Base-by-base conservation (phyloP, 2,888 invertebrate genomes). In the Hemistola chrysoprasaria region DNA sequence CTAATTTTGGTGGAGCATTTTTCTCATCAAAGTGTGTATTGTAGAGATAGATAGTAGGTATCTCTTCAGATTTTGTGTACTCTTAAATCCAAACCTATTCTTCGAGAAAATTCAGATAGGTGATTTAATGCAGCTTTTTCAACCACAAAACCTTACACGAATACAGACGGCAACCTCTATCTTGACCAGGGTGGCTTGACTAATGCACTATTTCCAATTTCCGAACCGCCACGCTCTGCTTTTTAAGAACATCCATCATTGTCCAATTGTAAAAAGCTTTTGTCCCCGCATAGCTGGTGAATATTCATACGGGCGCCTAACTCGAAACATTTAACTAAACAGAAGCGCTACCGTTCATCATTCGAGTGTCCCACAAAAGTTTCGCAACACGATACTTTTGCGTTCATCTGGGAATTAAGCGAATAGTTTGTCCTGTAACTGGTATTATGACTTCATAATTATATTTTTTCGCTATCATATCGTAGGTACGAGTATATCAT, bases 201-300 rank as follows among this genome's bases (percentile, higher is more conserved):
- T 44, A 83, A 83, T 81, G 76, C 71, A 70, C 62, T 74, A 66
- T 76, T 84, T 82, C 81, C 86, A 85, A 87, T 86, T 86, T 85
- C 85, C 84, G 77, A 71, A 60, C 66, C 65, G 59, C 69, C 58
- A 54, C 59, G 64, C 62, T 67, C 69, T 71, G 66, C 68, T 79
- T 83, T 80, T 83, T 82, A 76, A 70, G 70, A 62, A 68, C 82
- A 82, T 84, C 78, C 73, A 74, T 85, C 84, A 82, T 75, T 81
- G 83, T 84, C 81, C 73, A 70, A 74, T 73, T 72, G 70, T 65
- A 73, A 72, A 54, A 74, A 68, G 70, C 71, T 74, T 75, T 76
- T 72, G 73, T 70, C 67, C 69, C 54, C 44, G 53, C 56, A 16
- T 16, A 35, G 45, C 53, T 41, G 56, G 55, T 68, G 68, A 66